Evolutionary conservation across 2,888 invertebrate species (phyloP).

Genomic region (Busseola fusca): DNA sequence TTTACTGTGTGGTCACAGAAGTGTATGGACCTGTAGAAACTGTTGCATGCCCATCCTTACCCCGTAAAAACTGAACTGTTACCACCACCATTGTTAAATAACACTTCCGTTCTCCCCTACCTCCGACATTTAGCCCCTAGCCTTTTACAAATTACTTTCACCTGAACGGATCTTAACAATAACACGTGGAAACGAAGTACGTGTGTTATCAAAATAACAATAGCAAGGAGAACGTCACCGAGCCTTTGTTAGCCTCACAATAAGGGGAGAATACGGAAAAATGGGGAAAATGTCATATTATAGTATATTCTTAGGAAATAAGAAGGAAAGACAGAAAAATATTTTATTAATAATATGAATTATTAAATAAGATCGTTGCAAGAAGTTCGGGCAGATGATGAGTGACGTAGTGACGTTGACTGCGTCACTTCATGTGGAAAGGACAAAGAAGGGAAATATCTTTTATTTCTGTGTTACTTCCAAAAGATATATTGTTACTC

Average conservation of each 20-base stretch:
- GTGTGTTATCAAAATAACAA: constrained; percentile 51
- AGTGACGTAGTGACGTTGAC: constrained; percentile 5
- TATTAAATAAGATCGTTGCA: constrained; percentile 50
- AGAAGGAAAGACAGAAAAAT: too few species aligned
- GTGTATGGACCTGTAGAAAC: not conserved
- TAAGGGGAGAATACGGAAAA: not conserved
- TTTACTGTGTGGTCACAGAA: not conserved
- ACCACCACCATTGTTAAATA: not conserved
- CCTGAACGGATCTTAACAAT: constrained; percentile 47
- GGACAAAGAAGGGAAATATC: constrained; percentile 16
- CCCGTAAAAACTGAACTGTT: not conserved
- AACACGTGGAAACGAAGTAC: constrained; percentile 39
- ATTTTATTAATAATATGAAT: too few species aligned
- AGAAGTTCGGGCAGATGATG: constrained; percentile 17
- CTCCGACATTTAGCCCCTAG: constrained; percentile 23
- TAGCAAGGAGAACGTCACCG: constrained; percentile 41
- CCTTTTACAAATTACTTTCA: constrained; percentile 53
- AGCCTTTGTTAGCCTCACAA: constrained; percentile 44
- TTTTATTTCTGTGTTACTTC: constrained; percentile 12
- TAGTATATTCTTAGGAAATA: constrained; percentile 41
- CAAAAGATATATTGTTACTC: constrained; percentile 26
- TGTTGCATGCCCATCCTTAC: not conserved
- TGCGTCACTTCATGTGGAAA: constrained; percentile 9
- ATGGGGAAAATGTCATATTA: constrained; percentile 33
- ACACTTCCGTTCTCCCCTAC: constrained; percentile 4